phyloP scores from a whole-genome alignment of 1,140 invertebrate genomes.

The Eciton burchellii region DNA sequence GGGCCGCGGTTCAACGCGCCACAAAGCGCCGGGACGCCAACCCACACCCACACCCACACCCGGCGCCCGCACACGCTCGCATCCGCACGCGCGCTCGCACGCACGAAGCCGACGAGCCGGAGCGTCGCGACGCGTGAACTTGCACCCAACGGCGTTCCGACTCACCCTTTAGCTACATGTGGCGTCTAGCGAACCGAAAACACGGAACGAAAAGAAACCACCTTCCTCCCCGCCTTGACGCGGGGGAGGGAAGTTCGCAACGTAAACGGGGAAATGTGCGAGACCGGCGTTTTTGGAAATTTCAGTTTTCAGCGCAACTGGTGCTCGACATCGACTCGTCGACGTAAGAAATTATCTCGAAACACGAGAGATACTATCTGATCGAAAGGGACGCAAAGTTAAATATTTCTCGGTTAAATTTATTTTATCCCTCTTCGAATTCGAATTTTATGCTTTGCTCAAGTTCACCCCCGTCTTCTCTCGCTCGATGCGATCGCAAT shows the following conservation, averaged over 20 bases:
- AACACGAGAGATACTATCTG: neutral
- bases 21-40: conserved; percentile 83
- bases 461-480: no score
- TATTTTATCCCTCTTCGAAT: neutral
- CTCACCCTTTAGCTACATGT: conserved; percentile 63
- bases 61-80: conserved; percentile 27
- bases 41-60: conserved; percentile 42
- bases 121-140: conserved; percentile 80
- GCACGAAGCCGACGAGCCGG: conserved; percentile 73
- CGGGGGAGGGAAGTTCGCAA: neutral
- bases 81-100: conserved; percentile 40
- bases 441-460: no score
- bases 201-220: conserved; percentile 52
- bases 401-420: neutral
- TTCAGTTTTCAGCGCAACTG: neutral
- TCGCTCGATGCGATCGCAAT: neutral
- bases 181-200: conserved; percentile 68
- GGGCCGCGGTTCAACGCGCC: conserved; percentile 84
- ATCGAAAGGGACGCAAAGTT: conserved; percentile 1
- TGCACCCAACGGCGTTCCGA: conserved; percentile 70
- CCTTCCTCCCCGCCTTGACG: neutral
- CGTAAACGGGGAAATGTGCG: neutral
- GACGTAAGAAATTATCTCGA: conserved; percentile 3
- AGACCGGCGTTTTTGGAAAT: conserved; percentile 1
- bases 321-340: neutral